Conservation (phyloP, 2,888 invertebrate genomes). For the Athalia rosae region DNA sequence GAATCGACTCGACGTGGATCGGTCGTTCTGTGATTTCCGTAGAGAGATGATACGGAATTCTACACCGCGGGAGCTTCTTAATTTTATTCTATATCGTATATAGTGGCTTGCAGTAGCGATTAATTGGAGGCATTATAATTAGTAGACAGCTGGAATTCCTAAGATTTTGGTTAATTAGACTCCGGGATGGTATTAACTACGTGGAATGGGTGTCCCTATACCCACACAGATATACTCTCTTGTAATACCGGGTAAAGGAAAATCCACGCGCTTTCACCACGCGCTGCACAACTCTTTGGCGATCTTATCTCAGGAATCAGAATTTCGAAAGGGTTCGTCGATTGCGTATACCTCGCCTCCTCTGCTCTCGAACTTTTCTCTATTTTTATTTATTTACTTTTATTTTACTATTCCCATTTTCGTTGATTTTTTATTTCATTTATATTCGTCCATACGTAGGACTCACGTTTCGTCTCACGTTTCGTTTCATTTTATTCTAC, state of each 20-base stretch:
- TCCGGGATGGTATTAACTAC: slow-evolving; percentile 39
- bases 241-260: not conserved
- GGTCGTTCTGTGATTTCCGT: slow-evolving; percentile 34
- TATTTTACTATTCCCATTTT: too few species aligned
- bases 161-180: slow-evolving; percentile 46
- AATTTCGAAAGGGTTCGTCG: slow-evolving; percentile 45
- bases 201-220: slow-evolving; percentile 37
- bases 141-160: slow-evolving; percentile 50
- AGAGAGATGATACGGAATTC: slow-evolving; percentile 30
- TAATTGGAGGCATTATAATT: slow-evolving; percentile 56
- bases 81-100: slow-evolving; percentile 51
- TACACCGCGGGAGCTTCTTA: slow-evolving; percentile 50
- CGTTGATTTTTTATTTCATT: not conserved
- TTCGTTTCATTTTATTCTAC: slow-evolving; percentile 38
- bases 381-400: too few species aligned
- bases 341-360: slow-evolving; percentile 26
- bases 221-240: not conserved
- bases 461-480: slow-evolving; percentile 43
- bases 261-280: slow-evolving; percentile 42
- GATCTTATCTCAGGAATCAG: slow-evolving; percentile 42
- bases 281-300: slow-evolving; percentile 30
- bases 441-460: too few species aligned
- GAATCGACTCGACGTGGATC: slow-evolving; percentile 20
- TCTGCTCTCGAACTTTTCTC: not conserved
- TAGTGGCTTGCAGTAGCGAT: slow-evolving; percentile 51